Conservation (phyloP, 2,888 invertebrate genomes). For the Drosophila parthenogenetica region DNA sequence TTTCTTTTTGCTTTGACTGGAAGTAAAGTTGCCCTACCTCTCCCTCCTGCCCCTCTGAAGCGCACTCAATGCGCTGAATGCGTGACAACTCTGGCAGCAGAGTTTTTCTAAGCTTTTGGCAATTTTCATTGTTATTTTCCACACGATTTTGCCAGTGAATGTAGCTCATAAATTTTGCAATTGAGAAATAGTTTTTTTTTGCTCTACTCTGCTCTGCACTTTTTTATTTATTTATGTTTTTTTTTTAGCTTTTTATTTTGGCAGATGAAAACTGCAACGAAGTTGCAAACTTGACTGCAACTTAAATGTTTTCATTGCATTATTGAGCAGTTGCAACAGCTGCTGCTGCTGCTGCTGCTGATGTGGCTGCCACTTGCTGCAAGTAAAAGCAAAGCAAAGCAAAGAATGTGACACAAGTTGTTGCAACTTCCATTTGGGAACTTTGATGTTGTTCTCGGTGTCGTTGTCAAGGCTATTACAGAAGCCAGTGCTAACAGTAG, state of each 20-base stretch:
- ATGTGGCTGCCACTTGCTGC: conserved; percentile 42
- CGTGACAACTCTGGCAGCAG: conserved; percentile 39
- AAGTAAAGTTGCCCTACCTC: not conserved
- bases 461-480: conserved; percentile 68
- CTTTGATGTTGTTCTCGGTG: conserved; percentile 19
- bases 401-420: conserved; percentile 69
- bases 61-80: conserved; percentile 30
- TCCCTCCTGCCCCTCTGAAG: not conserved
- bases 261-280: conserved; percentile 27
- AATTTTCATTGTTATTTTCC: conserved; percentile 70
- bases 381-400: conserved; percentile 31
- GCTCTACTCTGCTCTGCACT: too few species aligned
- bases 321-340: conserved; percentile 66
- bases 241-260: conserved; percentile 14
- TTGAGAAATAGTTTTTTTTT: conserved; percentile 50
- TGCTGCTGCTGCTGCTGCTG: conserved; percentile 18
- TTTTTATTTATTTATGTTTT: conserved; percentile 7
- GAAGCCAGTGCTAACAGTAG: conserved; percentile 28
- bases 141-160: conserved; percentile 72
- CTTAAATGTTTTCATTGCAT: conserved; percentile 76
- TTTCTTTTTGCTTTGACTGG: conserved; percentile 28
- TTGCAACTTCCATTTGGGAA: conserved; percentile 39
- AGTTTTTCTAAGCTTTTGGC: conserved; percentile 47
- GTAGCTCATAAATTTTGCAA: conserved; percentile 75
- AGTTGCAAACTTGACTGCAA: conserved; percentile 55